Evolutionary conservation across 2,113 vertebrate genomes (phyloP), one percentile per base, ranked within the genome.

Genomic region (Mus pahari): DNA sequence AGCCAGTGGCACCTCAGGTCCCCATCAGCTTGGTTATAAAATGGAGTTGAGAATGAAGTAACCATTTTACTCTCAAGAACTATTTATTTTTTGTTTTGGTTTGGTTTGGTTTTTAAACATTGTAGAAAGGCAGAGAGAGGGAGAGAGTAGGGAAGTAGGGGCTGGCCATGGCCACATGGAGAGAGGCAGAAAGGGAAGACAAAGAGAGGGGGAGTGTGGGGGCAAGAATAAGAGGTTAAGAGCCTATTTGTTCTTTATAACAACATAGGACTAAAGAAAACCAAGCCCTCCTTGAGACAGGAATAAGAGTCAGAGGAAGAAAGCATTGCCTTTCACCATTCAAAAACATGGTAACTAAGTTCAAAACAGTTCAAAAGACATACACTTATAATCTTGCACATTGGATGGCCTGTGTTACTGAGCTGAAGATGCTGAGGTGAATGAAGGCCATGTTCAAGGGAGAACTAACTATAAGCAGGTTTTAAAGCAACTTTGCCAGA

Each of bases 41-140:
- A 62, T 10, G 11, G 84, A 96, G 16, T 36, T 31, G 13, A 97
- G 36, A 73, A 82, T 71, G 26, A 92, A 95, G 71, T 90, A 74
- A 42, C 0, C 42, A 24, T 68, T 68, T 16, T 33, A 33, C 33
- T 68, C 31, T 31, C 26, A 11, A 4, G 74, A 74, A 9, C 17
- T 71, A 89, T 83, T 95, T 77, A 81, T 12, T 84, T 28, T 92
- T 88, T 48, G 48, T 48, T 48, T 0, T 48, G 5, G 48, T 48
- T 48, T 48, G 4, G 5, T 48, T 3, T 48, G 3, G 48, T 48
- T 48, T 48, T 48, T 48, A 48, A 7, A 48, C 48, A 48, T 48
- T 48, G 48, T 48, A 48, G 48, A 48, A 48, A 48, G 45, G 45
- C 45, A 48, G 45, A 48, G 45, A 48, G 48, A 48, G 48, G 48